Evolutionary conservation across 2,113 vertebrate species (phyloP).

Genomic region (Dendrocopos noguchii): DNA sequence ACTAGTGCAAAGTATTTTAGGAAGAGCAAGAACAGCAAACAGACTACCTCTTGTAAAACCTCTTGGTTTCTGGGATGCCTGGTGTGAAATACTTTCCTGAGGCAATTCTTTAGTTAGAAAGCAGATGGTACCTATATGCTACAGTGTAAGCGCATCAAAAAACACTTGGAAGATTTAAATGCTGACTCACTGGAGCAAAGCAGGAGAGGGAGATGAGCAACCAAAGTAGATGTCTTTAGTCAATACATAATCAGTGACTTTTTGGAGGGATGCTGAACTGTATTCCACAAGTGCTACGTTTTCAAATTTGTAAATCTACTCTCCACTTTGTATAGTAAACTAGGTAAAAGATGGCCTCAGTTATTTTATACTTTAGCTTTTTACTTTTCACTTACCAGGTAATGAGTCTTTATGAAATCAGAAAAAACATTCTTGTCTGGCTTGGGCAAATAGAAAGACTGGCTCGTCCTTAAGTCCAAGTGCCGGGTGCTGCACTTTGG

Average conservation of each 20-base stretch:
- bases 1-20: not conserved
- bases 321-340: not conserved
- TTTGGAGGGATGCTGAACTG: not conserved
- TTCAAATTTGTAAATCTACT: not conserved
- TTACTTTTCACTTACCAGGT: constrained; percentile 18
- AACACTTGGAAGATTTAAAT: not conserved
- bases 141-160: not conserved
- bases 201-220: not conserved
- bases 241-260: not conserved
- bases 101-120: not conserved
- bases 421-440: constrained; percentile 22
- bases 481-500: too few relatives aligned
- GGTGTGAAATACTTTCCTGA: not conserved
- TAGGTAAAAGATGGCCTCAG: not conserved
- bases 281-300: not conserved
- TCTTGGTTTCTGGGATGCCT: not conserved
- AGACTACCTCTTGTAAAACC: not conserved
- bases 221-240: not conserved
- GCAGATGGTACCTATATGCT: not conserved
- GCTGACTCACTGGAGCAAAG: not conserved
- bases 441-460: constrained; percentile 54
- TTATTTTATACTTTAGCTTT: not conserved
- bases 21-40: not conserved
- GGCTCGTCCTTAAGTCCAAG: constrained; percentile 32
- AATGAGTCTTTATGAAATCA: constrained; percentile 26